Conservation (phyloP, 2,888 invertebrate species). For the Arrhopalites spinosus region DNA sequence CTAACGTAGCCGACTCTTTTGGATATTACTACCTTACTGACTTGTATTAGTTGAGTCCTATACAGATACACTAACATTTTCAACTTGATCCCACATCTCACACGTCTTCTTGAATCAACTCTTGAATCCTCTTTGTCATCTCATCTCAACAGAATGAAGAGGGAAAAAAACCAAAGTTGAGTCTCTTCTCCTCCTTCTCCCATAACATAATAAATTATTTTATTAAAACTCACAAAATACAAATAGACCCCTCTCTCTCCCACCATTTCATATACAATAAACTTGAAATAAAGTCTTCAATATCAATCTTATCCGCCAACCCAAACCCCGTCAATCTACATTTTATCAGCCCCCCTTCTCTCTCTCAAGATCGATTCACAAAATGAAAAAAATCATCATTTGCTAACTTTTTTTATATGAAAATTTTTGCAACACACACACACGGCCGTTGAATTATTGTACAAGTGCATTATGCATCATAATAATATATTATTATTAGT, state of each 20-base stretch:
- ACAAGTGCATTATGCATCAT: too few species aligned
- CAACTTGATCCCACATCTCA: neutral
- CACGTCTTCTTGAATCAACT: neutral
- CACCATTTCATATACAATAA: neutral
- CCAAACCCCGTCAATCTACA: conserved; percentile 7
- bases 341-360: neutral
- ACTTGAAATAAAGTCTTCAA: conserved; percentile 11
- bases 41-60: neutral
- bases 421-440: too few species aligned
- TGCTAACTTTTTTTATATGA: neutral
- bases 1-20: conserved; percentile 39
- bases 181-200: neutral
- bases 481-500: too few species aligned
- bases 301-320: conserved; percentile 6
- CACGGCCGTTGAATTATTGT: too few species aligned
- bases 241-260: neutral
- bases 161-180: neutral
- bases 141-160: too few species aligned
- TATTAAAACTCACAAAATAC: neutral
- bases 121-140: too few species aligned
- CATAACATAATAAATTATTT: too few species aligned
- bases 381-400: neutral
- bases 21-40: conserved; percentile 37
- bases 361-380: neutral
- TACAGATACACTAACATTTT: neutral